Base-by-base conservation (phyloP, 1,140 invertebrate genomes). In the Lucilia sericata region DNA sequence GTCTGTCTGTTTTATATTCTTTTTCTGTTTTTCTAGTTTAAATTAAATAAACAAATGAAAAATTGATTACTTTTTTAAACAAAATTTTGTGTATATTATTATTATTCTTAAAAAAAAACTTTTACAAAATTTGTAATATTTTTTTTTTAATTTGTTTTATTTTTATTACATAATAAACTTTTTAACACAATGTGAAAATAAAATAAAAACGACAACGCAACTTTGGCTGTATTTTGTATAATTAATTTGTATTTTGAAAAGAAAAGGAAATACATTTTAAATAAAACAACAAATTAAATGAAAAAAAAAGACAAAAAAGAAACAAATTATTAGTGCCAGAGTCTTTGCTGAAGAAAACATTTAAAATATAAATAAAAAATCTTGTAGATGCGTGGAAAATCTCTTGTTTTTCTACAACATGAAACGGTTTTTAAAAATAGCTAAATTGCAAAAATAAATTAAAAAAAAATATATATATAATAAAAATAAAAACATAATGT, bases 151-250 rank as follows among this genome's bases (percentile, higher is more conserved):
- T 21, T 25, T 70, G 19, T 70, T 70, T 21, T 21, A 10, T 70
- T 19, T 70, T 70, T 70, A 21, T 70, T 70, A 70, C 65, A 70
- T 70, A 70, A 70, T 70, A 70, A 70, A 70, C 55, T 21, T 70
- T 70, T 70, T 70, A n/a, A 25, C 65, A 21, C 21, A 70, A 21
- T 70, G n/a, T 70, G 65, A 70, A 70, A 70, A 70, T 21, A 8
- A 70, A 70, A 70, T 9, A 19, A 70, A 70, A 70, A 70, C n/a
- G 21, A 70, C 21, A 70, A 21, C 65, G 19, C n/a, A 17, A 70
- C 65, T 10, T 19, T n/a, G 25, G 7, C 65, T 3, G 19, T 70
- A 42, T 42, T 70, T 70, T 21, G 21, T 21, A 70, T 21, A 70
- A 42, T 5, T 42, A 42, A 70, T 21, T 21, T 70, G n/a, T 70